A percentile compares a stretch with the other conserved stretches of the same genome.
These are phyloP conservation scores for Sitta europaea DNA, from an alignment of 2,113 vertebrate species.

Conservation along the genomic window DNA sequence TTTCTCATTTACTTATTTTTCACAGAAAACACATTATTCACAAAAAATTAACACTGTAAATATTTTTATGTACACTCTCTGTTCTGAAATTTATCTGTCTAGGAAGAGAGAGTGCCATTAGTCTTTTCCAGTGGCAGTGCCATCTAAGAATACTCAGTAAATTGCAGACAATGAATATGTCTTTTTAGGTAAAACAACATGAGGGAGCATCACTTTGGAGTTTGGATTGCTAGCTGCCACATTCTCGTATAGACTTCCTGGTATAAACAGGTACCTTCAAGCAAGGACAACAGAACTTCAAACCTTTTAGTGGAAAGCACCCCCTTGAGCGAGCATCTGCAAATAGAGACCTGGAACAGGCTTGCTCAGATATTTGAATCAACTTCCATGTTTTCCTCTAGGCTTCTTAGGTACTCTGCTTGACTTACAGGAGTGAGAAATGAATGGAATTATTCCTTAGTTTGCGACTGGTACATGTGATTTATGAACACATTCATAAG, in stretches of 20 bases:
- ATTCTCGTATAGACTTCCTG: background rate
- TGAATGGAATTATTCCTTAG: background rate
- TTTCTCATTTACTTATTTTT: background rate
- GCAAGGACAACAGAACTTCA: background rate
- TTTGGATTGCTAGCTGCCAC: background rate
- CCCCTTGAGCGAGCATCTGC: background rate
- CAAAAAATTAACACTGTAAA: background rate
- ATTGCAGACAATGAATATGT: background rate
- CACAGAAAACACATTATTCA: fast-evolving
- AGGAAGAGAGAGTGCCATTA: background rate
- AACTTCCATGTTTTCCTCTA: background rate
- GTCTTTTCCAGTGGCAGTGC: background rate
- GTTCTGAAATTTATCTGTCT: background rate
- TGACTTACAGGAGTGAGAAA: background rate
- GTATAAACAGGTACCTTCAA: background rate
- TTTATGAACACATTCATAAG: background rate
- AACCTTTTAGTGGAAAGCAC: background rate
- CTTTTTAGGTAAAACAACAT: background rate
- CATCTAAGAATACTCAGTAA: background rate
- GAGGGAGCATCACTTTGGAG: background rate
- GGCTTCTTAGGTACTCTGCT: background rate
- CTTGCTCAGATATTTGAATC: background rate
- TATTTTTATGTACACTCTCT: background rate
- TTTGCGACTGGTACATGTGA: background rate
- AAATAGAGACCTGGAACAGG: background rate